Evolutionary conservation across 2,797 vertebrate species (phyloP), one percentile per base, ranked within the genome.

Genomic region (Mareca strepera): DNA sequence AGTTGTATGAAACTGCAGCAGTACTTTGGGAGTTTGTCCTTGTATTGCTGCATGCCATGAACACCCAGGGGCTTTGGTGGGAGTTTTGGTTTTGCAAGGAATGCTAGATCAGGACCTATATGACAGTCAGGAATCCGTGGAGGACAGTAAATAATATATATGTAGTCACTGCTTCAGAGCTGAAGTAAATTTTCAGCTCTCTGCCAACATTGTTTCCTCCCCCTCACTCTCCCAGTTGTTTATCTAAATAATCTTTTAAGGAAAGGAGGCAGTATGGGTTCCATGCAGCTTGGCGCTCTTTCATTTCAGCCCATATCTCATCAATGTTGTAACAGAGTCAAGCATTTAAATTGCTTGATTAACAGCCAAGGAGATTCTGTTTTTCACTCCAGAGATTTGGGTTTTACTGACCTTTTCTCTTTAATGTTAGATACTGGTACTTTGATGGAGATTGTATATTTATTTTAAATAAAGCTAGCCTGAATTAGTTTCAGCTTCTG

Each of bases 121-220:
- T 91, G 93, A 92, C 89, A 92, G 70, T 88, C 79, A 95, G 86
- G 92, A 94, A 96, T 96, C 93, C 91, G 73, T 64, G 90, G 81
- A 93, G 87, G 91, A 67, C 92, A 88, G 86, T 93, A 92, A 86
- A 95, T 92, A 94, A 88, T 94, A 91, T 90, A 77, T 88, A 66
- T 89, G 64, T 94, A 68, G 60, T 90, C 91, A 62, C 67, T 75
- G 52, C 60, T 93, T 91, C 63, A 81, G 70, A 93, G 55, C 75
- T 88, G 35, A 88, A 84, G 89, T 94, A 95, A 94, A 91, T 93
- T 96, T 92, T 88, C 62, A 95, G 64, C 66, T 73, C 67, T 84
- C 77, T 76, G 82, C 93, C 73, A 60, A 18, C 48, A 26, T 31
- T 68, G 12, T 74, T 94, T 92, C 93, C 72, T 96, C 94, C 94